phyloP scores from a whole-genome alignment of 2,113 vertebrate species.

The Mesocricetus auratus region DNA sequence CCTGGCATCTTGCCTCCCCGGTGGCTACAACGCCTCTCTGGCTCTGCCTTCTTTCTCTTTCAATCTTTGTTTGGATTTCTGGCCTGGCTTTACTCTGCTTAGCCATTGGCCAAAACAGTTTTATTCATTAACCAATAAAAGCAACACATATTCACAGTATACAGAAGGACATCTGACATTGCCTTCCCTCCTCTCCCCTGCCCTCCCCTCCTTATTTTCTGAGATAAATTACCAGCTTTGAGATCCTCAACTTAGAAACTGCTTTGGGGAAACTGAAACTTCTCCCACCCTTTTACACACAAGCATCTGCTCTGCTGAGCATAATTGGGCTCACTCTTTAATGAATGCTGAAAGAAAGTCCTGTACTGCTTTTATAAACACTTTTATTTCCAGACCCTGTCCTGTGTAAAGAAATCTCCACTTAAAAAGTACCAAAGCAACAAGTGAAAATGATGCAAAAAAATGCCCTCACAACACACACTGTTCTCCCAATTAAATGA shows the following conservation, averaged over 20 bases:
- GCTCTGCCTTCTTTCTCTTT: no score
- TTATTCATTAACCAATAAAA: no score
- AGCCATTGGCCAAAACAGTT: no score
- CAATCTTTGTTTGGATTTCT: no score
- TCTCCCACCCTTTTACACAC: not conserved
- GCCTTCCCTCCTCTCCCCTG: rapidly evolving
- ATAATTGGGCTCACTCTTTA: not conserved
- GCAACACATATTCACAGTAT: no score
- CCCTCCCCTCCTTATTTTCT: not conserved
- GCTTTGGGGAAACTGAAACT: not conserved
- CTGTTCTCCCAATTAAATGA: not conserved
- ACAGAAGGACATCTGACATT: no score
- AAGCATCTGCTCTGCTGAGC: not conserved
- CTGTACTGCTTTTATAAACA: not conserved
- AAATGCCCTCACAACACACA: not conserved
- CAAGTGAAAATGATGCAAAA: not conserved
- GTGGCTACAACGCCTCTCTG: no score
- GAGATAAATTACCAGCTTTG: not conserved
- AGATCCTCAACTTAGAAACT: not conserved
- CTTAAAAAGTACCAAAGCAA: not conserved
- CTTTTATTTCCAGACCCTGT: not conserved
- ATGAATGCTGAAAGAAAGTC: not conserved
- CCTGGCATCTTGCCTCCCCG: no score
- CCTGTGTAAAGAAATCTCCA: not conserved
- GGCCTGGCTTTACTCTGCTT: no score